These are phyloP conservation scores for Tuberolachnus salignus DNA, from an alignment of 2,888 invertebrate species.

Conservation along the genomic window DNA sequence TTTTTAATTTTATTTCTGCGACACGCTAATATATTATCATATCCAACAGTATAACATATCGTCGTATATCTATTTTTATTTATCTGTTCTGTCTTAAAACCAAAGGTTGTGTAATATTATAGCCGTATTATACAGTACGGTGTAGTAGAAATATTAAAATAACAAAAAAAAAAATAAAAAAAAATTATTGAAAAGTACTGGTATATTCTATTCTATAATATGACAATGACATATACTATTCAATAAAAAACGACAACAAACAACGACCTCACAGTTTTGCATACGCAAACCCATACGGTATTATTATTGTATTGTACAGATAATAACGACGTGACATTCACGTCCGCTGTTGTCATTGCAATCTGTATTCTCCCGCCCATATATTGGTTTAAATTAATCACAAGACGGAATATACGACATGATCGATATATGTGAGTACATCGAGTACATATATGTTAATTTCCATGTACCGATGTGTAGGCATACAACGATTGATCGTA, in stretches of 20 bases:
- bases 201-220: background rate
- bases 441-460: background rate
- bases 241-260: slow-evolving; percentile 18
- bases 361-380: background rate
- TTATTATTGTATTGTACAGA: background rate
- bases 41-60: too few relatives aligned
- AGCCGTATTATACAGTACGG: too few relatives aligned
- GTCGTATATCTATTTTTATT: too few relatives aligned
- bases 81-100: too few relatives aligned
- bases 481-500: too few relatives aligned
- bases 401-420: background rate
- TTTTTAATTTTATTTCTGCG: too few relatives aligned
- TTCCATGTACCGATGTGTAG: too few relatives aligned
- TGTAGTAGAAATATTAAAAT: too few relatives aligned
- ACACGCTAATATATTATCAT: too few relatives aligned
- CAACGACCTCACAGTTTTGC: slow-evolving; percentile 24
- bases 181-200: too few relatives aligned
- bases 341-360: slow-evolving; percentile 7
- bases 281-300: background rate
- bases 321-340: background rate
- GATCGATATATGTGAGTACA: background rate
- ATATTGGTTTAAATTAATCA: background rate
- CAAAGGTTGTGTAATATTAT: too few relatives aligned
- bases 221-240: background rate
- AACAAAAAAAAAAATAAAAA: too few relatives aligned